Conservation (phyloP, 2,113 vertebrate species). For the Esox niger region DNA sequence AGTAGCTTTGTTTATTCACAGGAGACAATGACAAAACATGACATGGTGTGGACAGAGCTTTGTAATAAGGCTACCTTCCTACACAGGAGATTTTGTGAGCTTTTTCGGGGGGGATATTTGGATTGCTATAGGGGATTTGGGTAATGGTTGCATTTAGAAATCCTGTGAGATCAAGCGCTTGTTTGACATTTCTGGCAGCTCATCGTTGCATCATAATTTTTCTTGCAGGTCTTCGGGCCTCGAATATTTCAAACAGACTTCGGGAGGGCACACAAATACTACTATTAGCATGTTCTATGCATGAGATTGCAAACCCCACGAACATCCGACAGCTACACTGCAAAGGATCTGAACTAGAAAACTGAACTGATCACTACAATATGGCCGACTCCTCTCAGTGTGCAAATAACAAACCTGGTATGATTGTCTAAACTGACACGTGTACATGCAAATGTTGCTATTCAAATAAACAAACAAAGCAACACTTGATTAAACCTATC, state of each 20-base stretch:
- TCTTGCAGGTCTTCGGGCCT: neutral
- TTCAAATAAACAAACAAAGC: neutral
- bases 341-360: too few species aligned
- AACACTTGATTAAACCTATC: neutral
- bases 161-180: neutral
- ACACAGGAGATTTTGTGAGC: neutral
- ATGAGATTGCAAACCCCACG: too few species aligned
- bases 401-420: neutral
- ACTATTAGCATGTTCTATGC: too few species aligned
- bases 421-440: neutral
- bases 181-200: neutral
- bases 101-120: neutral
- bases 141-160: neutral
- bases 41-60: neutral
- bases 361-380: too few species aligned
- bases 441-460: neutral
- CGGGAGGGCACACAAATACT: neutral
- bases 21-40: neutral
- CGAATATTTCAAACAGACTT: neutral
- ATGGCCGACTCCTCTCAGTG: neutral
- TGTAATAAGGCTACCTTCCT: neutral
- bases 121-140: neutral
- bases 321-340: too few species aligned
- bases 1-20: neutral
- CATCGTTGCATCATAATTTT: neutral